Evolutionary conservation across 1,140 invertebrate genomes (phyloP).

Genomic region (Drosophila micromelanica): DNA sequence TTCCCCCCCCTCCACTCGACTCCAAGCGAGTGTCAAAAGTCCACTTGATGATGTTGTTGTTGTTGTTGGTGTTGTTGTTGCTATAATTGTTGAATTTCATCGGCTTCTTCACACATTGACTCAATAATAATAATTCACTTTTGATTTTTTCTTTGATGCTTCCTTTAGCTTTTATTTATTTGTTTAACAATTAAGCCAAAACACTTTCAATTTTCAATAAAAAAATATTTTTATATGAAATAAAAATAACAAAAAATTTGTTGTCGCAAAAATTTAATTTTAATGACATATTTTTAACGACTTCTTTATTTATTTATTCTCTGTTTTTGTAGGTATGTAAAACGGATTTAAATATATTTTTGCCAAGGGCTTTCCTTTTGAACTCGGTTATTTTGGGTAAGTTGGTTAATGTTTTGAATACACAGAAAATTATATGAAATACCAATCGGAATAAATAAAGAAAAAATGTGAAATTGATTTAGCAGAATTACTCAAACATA

Average conservation of each 20-base stretch:
- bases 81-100: background rate
- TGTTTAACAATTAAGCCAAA: slow-evolving; percentile 55
- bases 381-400: slow-evolving; percentile 2
- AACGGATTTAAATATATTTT: slow-evolving; percentile 15
- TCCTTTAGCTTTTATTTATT: slow-evolving; percentile 60
- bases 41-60: slow-evolving; percentile 18
- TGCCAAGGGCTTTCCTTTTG: background rate
- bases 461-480: too few relatives aligned
- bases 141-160: slow-evolving; percentile 49
- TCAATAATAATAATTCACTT: slow-evolving; percentile 14
- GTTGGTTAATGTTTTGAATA: background rate
- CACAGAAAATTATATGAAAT: too few relatives aligned
- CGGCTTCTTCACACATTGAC: slow-evolving; percentile 13
- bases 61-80: slow-evolving; percentile 18
- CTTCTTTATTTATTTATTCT: slow-evolving; percentile 30
- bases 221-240: background rate
- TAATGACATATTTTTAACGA: slow-evolving; percentile 60
- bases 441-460: too few relatives aligned
- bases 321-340: slow-evolving; percentile 64
- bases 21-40: slow-evolving; percentile 52
- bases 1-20: slow-evolving; percentile 11
- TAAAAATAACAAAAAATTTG: background rate
- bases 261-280: slow-evolving; percentile 42
- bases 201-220: slow-evolving; percentile 49
- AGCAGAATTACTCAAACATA: too few relatives aligned